These are phyloP conservation scores for Halictus ligatus DNA, from an alignment of 2,888 invertebrate genomes.

Conservation along the genomic window DNA sequence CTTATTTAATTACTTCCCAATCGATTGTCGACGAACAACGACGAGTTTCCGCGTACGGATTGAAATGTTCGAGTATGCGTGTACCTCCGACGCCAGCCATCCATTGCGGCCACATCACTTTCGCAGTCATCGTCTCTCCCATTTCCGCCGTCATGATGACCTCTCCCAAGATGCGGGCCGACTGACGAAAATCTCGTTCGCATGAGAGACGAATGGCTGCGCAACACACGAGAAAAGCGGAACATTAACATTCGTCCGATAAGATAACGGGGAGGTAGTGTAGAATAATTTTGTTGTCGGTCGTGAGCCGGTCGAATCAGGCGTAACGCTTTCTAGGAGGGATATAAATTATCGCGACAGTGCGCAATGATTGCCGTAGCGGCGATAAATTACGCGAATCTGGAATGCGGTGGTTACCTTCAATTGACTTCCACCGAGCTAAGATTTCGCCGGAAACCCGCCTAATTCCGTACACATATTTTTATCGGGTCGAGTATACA, in stretches of 20 bases:
- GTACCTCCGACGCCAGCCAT: constrained; percentile 61
- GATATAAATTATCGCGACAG: background rate
- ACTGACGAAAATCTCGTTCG: background rate
- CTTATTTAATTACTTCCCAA: too few relatives aligned
- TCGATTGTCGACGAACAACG: background rate
- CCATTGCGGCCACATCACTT: constrained; percentile 67
- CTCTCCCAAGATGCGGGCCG: background rate
- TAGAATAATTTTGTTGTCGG: background rate
- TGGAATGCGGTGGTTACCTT: background rate
- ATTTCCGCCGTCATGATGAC: constrained; percentile 37
- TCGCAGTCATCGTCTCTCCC: background rate
- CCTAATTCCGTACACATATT: background rate
- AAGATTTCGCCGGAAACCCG: background rate
- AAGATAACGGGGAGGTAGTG: constrained; percentile 35
- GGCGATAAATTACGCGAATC: background rate
- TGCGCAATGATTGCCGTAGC: background rate
- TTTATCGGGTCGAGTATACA: background rate
- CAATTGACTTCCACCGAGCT: background rate
- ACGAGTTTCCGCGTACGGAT: background rate
- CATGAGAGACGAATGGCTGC: constrained; percentile 15
- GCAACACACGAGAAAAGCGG: background rate
- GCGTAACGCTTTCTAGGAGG: background rate
- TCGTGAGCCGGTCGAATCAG: background rate
- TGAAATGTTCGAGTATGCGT: background rate
- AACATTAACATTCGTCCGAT: constrained; percentile 15